Percentiles rank a stretch among this genome's conserved stretches.
Conservation (phyloP, 2,113 vertebrate species). For the Eubucco bourcierii region DNA sequence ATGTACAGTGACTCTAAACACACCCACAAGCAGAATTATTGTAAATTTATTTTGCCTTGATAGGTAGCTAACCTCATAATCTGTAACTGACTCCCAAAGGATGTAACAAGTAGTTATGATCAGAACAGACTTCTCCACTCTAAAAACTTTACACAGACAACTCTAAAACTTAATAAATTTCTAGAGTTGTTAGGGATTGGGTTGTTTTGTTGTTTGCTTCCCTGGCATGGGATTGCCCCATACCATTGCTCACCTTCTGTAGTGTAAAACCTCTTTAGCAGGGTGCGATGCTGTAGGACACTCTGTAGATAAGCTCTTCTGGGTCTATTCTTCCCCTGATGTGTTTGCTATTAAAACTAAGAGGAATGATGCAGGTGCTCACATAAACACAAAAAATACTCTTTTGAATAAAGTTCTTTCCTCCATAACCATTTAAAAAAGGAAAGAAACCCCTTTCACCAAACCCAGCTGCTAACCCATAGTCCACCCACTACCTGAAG, state of each 20-base stretch:
- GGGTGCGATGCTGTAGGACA: neutral
- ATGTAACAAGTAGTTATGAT: neutral
- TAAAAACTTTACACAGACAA: neutral
- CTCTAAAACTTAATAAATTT: neutral
- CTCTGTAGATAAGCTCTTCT: neutral
- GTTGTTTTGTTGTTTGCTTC: fast-evolving
- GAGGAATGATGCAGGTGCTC: neutral
- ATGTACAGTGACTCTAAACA: no score
- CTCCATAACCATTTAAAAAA: neutral
- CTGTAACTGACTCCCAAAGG: neutral
- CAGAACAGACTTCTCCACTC: neutral
- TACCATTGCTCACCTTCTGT: neutral
- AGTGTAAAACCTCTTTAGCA: neutral
- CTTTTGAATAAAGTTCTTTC: neutral
- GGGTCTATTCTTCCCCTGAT: neutral
- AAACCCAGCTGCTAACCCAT: no score
- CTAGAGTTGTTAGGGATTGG: neutral
- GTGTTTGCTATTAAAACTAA: neutral
- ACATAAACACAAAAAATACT: no score
- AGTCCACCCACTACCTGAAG: neutral
- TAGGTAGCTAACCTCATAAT: no score
- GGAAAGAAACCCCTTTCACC: neutral
- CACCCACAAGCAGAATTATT: neutral
- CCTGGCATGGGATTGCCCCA: fast-evolving
- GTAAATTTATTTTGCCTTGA: neutral